phyloP scores from a whole-genome alignment of 2,888 invertebrate species.

The Elysia crispata region DNA sequence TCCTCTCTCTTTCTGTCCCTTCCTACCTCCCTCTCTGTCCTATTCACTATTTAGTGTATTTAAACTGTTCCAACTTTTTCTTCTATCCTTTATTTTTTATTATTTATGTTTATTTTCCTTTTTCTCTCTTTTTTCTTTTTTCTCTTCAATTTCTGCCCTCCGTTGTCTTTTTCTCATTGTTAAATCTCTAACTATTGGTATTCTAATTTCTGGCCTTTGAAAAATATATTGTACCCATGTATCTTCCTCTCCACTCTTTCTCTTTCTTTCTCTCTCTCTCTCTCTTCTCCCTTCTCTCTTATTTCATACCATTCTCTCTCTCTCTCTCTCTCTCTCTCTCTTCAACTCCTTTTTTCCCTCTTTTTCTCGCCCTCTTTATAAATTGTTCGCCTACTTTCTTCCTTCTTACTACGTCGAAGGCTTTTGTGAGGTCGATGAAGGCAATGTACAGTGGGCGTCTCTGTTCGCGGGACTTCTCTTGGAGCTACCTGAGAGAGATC shows the following conservation, averaged over 20 bases:
- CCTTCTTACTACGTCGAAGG: background rate
- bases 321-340: slow-evolving; percentile 9
- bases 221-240: background rate
- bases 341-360: background rate
- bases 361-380: background rate
- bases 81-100: too few relatives aligned
- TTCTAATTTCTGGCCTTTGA: background rate
- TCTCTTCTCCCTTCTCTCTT: background rate
- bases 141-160: too few relatives aligned
- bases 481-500: too few relatives aligned
- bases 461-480: too few relatives aligned
- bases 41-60: too few relatives aligned
- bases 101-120: too few relatives aligned
- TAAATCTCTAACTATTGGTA: background rate
- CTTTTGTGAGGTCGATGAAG: background rate
- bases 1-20: too few relatives aligned
- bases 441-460: too few relatives aligned
- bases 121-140: too few relatives aligned
- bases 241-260: background rate
- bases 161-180: too few relatives aligned
- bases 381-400: background rate
- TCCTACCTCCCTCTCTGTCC: too few relatives aligned
- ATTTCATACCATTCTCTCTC: background rate
- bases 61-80: too few relatives aligned
- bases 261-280: background rate